These are phyloP conservation scores for Diloba caeruleocephala DNA, from an alignment of 2,888 invertebrate species.

Conservation along the genomic window DNA sequence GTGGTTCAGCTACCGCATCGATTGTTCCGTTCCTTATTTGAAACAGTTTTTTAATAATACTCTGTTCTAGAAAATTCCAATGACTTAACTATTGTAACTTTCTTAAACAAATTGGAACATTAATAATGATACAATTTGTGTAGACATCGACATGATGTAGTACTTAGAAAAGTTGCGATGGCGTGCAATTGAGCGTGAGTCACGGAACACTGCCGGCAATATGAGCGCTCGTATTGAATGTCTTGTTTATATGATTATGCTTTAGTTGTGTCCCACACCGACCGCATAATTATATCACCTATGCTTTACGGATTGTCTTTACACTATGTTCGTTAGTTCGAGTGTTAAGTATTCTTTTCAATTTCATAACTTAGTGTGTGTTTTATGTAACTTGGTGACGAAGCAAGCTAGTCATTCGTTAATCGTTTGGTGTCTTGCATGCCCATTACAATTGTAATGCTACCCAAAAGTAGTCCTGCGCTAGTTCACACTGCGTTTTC, in stretches of 20 bases:
- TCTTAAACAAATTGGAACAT: constrained; percentile 42
- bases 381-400: too few species aligned
- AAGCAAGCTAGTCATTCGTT: too few species aligned
- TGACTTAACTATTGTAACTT: constrained; percentile 28
- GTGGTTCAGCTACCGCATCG: constrained; percentile 19
- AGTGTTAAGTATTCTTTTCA: too few species aligned
- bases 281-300: constrained; percentile 36
- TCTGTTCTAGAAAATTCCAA: constrained; percentile 8
- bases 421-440: too few species aligned
- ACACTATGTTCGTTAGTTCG: not conserved
- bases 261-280: constrained; percentile 26
- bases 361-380: too few species aligned
- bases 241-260: constrained; percentile 40
- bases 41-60: constrained; percentile 19
- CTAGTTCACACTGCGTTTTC: too few species aligned
- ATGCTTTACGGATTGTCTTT: constrained; percentile 22
- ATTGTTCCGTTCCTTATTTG: constrained; percentile 3
- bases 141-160: constrained; percentile 43
- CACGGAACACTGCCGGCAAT: constrained; percentile 47
- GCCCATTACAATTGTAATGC: too few species aligned
- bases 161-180: constrained; percentile 41
- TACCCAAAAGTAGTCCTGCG: too few species aligned
- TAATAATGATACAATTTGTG: constrained; percentile 45
- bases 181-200: constrained; percentile 52
- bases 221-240: constrained; percentile 37